Conservation (phyloP, 1,140 invertebrate species). For the Berghia stephanieae region DNA sequence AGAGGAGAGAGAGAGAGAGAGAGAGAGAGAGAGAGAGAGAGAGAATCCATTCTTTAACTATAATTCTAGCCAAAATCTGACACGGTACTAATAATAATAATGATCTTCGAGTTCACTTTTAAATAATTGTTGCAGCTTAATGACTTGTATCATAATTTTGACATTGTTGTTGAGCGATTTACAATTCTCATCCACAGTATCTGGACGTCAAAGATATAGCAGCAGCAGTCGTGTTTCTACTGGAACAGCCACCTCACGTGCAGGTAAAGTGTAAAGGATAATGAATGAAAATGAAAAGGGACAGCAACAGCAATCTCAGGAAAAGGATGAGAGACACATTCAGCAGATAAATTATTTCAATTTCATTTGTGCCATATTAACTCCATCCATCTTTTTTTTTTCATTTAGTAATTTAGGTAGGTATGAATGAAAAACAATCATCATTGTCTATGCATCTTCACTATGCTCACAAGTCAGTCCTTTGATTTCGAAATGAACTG, state of each 20-base stretch:
- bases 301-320: background rate
- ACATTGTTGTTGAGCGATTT: too few relatives aligned
- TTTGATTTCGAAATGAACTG: too few relatives aligned
- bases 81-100: background rate
- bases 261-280: slow-evolving; percentile 3
- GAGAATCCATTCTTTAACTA: background rate
- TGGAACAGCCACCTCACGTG: slow-evolving; percentile 15
- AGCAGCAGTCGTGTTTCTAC: background rate
- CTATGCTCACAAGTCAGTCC: too few relatives aligned
- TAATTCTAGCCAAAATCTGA: background rate
- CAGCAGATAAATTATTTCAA: background rate
- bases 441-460: too few relatives aligned
- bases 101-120: background rate
- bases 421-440: too few relatives aligned
- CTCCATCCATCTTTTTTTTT: background rate
- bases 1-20: slow-evolving; percentile 21
- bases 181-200: background rate
- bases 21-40: slow-evolving; percentile 20
- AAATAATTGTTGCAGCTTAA: too few relatives aligned
- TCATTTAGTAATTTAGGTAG: too few relatives aligned
- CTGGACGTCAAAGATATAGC: slow-evolving; percentile 16
- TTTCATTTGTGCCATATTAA: background rate
- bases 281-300: background rate
- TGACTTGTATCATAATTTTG: too few relatives aligned
- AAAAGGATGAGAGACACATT: background rate